Percentiles rank a stretch among this genome's conserved stretches.
Conservation (phyloP, 2,888 invertebrate genomes). For the Gastrophysa polygoni region DNA sequence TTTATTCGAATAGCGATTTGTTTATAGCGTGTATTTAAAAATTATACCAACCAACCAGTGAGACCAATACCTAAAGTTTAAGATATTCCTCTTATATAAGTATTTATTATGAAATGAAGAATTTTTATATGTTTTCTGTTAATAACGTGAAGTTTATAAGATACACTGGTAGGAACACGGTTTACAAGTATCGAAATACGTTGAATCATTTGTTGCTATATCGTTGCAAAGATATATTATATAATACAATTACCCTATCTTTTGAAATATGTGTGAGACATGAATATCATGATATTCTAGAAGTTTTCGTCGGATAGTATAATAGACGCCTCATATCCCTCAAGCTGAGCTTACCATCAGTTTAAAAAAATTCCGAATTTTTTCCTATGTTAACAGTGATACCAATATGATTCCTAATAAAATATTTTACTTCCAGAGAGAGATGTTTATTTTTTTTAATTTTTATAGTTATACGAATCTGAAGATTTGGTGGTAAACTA, state of each 20-base stretch:
- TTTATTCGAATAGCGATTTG: constrained; percentile 22
- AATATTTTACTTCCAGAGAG: constrained; percentile 31
- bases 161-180: constrained; percentile 39
- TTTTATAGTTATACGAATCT: no score
- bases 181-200: constrained; percentile 45
- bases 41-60: constrained; percentile 47
- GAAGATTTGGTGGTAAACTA: no score
- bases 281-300: constrained; percentile 42
- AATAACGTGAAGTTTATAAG: constrained; percentile 40
- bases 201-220: constrained; percentile 55
- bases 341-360: constrained; percentile 43
- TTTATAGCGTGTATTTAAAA: constrained; percentile 22
- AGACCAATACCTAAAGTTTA: constrained; percentile 54
- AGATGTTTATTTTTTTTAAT: no score
- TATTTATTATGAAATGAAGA: constrained; percentile 43
- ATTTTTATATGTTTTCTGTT: constrained; percentile 48
- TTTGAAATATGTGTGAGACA: constrained; percentile 9
- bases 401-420: constrained; percentile 51
- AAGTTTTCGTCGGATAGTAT: constrained; percentile 18
- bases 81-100: constrained; percentile 50
- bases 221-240: constrained; percentile 52
- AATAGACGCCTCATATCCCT: constrained; percentile 28
- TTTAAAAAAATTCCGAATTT: constrained; percentile 43
- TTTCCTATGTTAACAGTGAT: constrained; percentile 54
- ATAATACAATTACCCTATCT: constrained; percentile 12